Evolutionary conservation across 2,113 vertebrate genomes (phyloP).

Genomic region (Phylloscopus whistleri): DNA sequence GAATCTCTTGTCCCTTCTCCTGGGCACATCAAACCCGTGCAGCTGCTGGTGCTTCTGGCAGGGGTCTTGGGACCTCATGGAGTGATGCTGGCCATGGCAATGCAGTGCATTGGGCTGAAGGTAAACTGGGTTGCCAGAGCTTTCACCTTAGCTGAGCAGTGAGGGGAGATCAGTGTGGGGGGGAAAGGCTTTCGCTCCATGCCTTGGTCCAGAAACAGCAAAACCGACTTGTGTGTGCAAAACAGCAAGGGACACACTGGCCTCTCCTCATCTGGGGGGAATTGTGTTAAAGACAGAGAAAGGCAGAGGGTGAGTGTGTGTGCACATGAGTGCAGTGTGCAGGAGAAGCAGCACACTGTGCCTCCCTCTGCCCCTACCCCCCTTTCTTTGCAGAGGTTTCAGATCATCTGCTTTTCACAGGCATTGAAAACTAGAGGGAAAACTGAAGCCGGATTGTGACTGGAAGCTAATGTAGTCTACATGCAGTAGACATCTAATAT

Average conservation of each 20-base stretch:
- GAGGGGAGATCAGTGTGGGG: fast-evolving
- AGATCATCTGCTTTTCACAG: slow-evolving; percentile 17
- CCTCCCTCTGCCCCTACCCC: not conserved
- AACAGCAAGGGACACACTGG: not conserved
- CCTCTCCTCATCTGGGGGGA: not conserved
- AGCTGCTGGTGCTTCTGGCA: not conserved
- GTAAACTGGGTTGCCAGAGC: fast-evolving
- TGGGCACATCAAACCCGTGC: fast-evolving
- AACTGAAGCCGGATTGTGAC: slow-evolving; percentile 22
- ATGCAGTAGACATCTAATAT: slow-evolving; percentile 66
- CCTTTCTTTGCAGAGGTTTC: not conserved
- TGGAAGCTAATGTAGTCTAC: slow-evolving; percentile 60
- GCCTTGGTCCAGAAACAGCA: fast-evolving
- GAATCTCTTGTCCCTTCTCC: not conserved
- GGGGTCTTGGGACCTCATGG: not conserved
- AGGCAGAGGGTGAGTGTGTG: not conserved
- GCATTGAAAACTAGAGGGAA: slow-evolving; percentile 36
- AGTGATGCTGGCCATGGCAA: fast-evolving
- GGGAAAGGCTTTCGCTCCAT: fast-evolving
- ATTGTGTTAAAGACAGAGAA: not conserved
- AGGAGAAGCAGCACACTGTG: fast-evolving
- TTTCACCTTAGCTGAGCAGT: fast-evolving
- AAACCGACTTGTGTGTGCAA: not conserved
- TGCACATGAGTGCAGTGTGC: fast-evolving
- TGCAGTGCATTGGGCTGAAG: fast-evolving